Percentiles rank a stretch among this genome's conserved stretches.
These are phyloP conservation scores for Agrilus cyanescens DNA, from an alignment of 2,888 invertebrate species.

Conservation along the genomic window DNA sequence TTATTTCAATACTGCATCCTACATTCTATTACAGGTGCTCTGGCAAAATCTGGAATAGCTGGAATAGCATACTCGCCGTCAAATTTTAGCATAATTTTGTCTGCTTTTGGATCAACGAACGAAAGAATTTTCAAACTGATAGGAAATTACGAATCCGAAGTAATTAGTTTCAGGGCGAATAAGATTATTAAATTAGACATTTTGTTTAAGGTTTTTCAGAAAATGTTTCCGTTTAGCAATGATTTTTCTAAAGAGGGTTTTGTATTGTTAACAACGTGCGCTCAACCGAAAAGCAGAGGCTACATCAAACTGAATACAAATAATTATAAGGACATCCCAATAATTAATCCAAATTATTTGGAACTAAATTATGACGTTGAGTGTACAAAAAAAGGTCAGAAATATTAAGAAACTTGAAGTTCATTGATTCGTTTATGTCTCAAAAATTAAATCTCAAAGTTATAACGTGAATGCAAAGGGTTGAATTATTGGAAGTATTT, in stretches of 20 bases:
- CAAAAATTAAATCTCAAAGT: not conserved
- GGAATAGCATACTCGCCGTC: slow-evolving; percentile 41
- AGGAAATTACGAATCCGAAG: slow-evolving; percentile 53
- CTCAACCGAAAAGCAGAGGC: slow-evolving; percentile 63
- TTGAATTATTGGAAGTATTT: slow-evolving; percentile 2
- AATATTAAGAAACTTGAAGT: not conserved
- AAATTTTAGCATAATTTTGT: slow-evolving; percentile 46
- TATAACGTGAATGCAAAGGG: not conserved
- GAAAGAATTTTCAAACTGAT: slow-evolving; percentile 50
- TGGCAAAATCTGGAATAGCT: slow-evolving; percentile 53
- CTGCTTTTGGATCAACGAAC: slow-evolving; percentile 57
- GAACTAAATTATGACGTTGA: slow-evolving; percentile 45
- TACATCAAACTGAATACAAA: slow-evolving; percentile 44
- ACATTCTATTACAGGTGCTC: slow-evolving; percentile 32
- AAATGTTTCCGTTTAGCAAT: slow-evolving; percentile 53
- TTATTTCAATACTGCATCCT: too few relatives aligned
- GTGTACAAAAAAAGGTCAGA: slow-evolving; percentile 48
- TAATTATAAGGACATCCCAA: slow-evolving; percentile 48
- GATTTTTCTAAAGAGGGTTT: slow-evolving; percentile 55
- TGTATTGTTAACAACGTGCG: slow-evolving; percentile 50
- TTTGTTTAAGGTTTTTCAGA: slow-evolving; percentile 44
- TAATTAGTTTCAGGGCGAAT: slow-evolving; percentile 23
- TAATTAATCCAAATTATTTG: slow-evolving; percentile 67
- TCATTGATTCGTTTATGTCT: too few relatives aligned
- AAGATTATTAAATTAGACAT: not conserved